A percentile compares a stretch with the other conserved stretches of the same genome.
phyloP scores from a whole-genome alignment of 2,113 vertebrate genomes.

The Brachyhypopomus gauderio region DNA sequence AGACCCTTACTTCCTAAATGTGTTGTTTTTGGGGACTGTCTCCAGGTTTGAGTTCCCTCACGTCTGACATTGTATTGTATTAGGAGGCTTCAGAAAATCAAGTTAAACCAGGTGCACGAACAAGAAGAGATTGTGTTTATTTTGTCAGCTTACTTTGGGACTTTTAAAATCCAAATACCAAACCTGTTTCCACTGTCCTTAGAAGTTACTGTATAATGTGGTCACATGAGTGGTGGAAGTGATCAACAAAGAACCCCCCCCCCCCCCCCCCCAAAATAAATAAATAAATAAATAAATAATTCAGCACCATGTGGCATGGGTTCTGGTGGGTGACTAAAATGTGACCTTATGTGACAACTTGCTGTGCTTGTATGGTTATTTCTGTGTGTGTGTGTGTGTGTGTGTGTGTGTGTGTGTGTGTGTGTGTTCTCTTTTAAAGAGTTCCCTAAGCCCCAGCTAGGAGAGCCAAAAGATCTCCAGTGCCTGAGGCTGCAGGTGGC shows the following conservation, averaged over 20 bases:
- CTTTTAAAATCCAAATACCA: background rate
- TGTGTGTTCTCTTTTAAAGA: slow-evolving; percentile 69
- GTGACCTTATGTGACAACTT: background rate
- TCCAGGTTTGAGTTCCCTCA: background rate
- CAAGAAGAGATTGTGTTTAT: background rate
- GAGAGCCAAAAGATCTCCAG: slow-evolving; percentile 71
- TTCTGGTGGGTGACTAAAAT: background rate
- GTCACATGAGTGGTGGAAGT: background rate
- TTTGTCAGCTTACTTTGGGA: background rate
- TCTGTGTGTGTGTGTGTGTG: background rate
- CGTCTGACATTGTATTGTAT: too few relatives aligned
- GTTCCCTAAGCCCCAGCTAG: slow-evolving; percentile 76
- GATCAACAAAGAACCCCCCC: background rate
- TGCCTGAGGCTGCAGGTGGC: slow-evolving; percentile 80
- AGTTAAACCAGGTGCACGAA: background rate
- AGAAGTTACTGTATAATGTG: background rate
- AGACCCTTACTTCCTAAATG: background rate
- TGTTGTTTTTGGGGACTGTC: background rate
- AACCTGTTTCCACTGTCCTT: background rate
- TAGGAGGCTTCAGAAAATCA: background rate
- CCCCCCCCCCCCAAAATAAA: too few relatives aligned
- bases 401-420: slow-evolving; percentile 34
- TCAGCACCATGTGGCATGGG: background rate
- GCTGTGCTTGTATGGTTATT: background rate
- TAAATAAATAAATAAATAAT: too few relatives aligned